Evolutionary conservation across 1,140 invertebrate species (phyloP), one percentile per base, ranked within the genome.

Genomic region (Philotrypesis tridentata): DNA sequence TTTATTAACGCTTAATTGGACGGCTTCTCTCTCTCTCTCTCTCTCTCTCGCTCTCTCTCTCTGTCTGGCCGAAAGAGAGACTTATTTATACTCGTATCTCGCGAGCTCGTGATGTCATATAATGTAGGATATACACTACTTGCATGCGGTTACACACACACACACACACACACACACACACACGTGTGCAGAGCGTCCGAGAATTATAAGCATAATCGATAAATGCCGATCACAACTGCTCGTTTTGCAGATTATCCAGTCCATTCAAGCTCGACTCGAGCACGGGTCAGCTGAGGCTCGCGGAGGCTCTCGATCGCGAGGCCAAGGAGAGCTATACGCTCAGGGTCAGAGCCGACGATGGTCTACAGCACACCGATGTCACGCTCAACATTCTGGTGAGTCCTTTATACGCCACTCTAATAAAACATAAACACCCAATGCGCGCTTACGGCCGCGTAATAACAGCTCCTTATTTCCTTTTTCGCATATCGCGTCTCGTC

Each of bases 261-360:
- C 93, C 93, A 80, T 98, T 98, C 88, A 88, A 92, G 6, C 87
- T 98, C 82, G 95, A 97, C 86, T 88, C 94, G 0, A 87, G 89
- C 27, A 95, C 93, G 23, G 97, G 97, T 11, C 93, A 93, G 17
- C 90, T 98, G 8, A 93, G 93, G 31, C 92, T 98, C 12, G 93
- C 93, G 60, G 95, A 97, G 83, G 93, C 96, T 0, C 90, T 98
- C 71, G 98, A 99, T 90, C 92, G 98, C 74, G 98, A 99, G 92
- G 94, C 94, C 6, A 94, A 95, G 81, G 94, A 96, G 77, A 93
- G 94, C 82, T 98, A 98, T 90, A 92, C 95, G 82, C 89, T 99
- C 31, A 92, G 93, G 14, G 93, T 99, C n/a, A 93, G 96, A 76
- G 97, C 97, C n/a, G 95, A 94, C 87, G 97, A 98, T 92, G 96